Base-by-base conservation (phyloP, 2,888 invertebrate species). In the Carabus problematicus region DNA sequence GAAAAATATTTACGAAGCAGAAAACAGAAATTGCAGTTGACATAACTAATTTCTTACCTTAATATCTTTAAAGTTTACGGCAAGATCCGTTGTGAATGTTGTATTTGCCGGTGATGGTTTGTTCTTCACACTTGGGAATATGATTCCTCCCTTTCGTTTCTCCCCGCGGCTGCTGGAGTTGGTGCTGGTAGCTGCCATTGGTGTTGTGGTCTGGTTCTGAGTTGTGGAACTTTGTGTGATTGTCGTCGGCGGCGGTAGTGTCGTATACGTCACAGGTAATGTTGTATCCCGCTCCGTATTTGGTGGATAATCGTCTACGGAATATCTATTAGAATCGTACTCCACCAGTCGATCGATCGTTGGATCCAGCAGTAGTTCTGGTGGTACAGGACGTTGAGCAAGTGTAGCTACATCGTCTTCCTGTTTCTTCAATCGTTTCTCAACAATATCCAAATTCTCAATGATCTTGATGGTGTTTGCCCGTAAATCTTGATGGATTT, bases 61-160 rank as follows among this genome's bases (percentile, higher is more conserved):
- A 74, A 94, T 88, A 80, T 94, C 93, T 83, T 92, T 93, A 78
- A 91, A 87, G 82, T 86, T 89, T 74, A 89, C 86, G 74, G 91
- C 85, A 76, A 90, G 84, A 78, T 94, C 94, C 8, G 91, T 91
- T 56, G 91, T 87, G 80, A 93, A 93, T 59, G 92, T 92, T 73
- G 91, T 91, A 83, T 94, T 94, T 67, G 91, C 90, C 71, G 91
- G 88, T 73, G 92, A 89, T 18, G 95, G 94, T 76, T 95, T 95
- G 81, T 94, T 94, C 83, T 94, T 94, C 62, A 94, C 92, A 79
- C 94, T 94, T 8, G 95, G 95, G 83, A 95, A 95, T 80, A 95
- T 94, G 75, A 95, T 89, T 70, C 93, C 92, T 45, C 93, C 91
- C 82, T 93, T 93, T 72, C 92, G 86, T 66, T 83, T 82, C 55